These are phyloP conservation scores for Pterophyllum scalare DNA, from an alignment of 2,113 vertebrate genomes.

Conservation along the genomic window DNA sequence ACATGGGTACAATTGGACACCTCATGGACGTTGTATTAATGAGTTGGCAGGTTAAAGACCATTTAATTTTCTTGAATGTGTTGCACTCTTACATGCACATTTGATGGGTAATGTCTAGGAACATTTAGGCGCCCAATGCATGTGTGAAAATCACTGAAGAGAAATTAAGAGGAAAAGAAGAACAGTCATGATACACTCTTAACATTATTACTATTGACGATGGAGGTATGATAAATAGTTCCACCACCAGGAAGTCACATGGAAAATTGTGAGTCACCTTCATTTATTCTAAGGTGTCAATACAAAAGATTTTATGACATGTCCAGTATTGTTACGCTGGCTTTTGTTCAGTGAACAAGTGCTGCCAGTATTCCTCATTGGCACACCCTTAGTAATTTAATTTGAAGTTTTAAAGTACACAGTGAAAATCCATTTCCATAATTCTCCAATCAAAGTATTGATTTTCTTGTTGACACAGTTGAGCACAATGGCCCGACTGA, in stretches of 20 bases:
- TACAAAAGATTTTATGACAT: conserved; percentile 47
- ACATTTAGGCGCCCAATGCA: neutral
- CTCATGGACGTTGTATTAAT: neutral
- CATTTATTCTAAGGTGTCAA: conserved; percentile 8
- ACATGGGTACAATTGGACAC: neutral
- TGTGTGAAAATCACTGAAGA: neutral
- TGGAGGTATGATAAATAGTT: neutral
- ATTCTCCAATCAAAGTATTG: conserved; percentile 68
- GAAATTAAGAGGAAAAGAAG: neutral
- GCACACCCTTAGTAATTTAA: conserved; percentile 54
- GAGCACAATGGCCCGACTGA: conserved; percentile 29
- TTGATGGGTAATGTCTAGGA: neutral
- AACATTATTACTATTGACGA: neutral
- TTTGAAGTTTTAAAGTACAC: conserved; percentile 40
- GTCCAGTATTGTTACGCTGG: conserved; percentile 29
- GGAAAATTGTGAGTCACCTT: neutral
- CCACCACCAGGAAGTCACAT: neutral
- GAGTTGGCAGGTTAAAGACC: neutral
- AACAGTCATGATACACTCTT: neutral
- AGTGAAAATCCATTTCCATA: conserved; percentile 63
- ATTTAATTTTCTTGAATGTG: neutral
- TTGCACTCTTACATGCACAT: neutral
- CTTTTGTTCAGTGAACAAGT: conserved; percentile 12
- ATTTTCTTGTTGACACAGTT: conserved; percentile 53
- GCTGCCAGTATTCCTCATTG: conserved; percentile 35